Conservation (phyloP, 2,888 invertebrate genomes). For the Drosophila antonietae region DNA sequence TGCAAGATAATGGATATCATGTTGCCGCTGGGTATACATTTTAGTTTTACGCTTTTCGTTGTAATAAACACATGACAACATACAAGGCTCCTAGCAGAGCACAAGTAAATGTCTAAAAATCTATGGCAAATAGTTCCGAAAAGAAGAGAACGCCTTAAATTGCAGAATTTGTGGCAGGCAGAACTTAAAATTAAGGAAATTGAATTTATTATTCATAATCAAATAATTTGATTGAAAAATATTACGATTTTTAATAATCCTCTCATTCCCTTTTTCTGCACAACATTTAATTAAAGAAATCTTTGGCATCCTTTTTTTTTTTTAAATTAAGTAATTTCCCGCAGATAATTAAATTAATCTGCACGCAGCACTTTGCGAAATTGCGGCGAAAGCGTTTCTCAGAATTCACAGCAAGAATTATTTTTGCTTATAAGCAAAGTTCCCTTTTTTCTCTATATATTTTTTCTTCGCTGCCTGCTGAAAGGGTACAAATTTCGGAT, state of each 20-base stretch:
- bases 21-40: constrained; percentile 70
- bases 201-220: neutral
- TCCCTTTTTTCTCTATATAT: constrained; percentile 31
- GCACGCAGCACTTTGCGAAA: constrained; percentile 5
- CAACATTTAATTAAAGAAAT: neutral
- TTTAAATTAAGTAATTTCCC: neutral
- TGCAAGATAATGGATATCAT: constrained; percentile 72
- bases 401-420: constrained; percentile 42
- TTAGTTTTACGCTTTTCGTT: constrained; percentile 71
- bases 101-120: constrained; percentile 17
- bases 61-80: constrained; percentile 76
- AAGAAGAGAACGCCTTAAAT: neutral
- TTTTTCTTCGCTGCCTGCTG: constrained; percentile 47
- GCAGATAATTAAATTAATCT: neutral
- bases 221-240: neutral
- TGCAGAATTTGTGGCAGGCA: too few species aligned
- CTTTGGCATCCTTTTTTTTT: neutral
- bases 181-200: neutral
- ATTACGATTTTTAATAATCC: neutral
- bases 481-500: constrained; percentile 67
- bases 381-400: constrained; percentile 38
- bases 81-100: constrained; percentile 18
- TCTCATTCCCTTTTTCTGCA: rapidly evolving
- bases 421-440: constrained; percentile 39
- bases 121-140: constrained; percentile 4